Evolutionary conservation across 2,797 vertebrate species (phyloP).

Genomic region (Pitangus sulphuratus): DNA sequence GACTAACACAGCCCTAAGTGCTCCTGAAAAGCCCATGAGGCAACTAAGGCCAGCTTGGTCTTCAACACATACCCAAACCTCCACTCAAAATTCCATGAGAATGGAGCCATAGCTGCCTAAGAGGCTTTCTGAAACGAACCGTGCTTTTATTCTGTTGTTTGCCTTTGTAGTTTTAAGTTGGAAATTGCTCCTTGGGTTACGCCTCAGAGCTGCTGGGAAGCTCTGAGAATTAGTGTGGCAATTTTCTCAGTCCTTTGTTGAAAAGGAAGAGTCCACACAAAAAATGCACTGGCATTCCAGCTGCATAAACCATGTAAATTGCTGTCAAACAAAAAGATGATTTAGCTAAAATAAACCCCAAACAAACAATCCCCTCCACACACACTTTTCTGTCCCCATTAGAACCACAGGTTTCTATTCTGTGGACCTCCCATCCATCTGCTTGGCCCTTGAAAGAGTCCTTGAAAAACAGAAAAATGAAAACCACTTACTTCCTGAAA

Average conservation of each 20-base stretch:
- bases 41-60: not conserved
- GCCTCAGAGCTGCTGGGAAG: slow-evolving; percentile 8
- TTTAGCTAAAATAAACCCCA: slow-evolving; percentile 32
- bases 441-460: slow-evolving; percentile 50
- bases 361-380: not conserved
- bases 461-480: slow-evolving; percentile 58
- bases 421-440: slow-evolving; percentile 33
- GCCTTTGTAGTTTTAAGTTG: not conserved
- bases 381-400: not conserved
- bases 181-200: slow-evolving; percentile 7
- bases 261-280: not conserved
- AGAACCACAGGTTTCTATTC: slow-evolving; percentile 23
- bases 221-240: slow-evolving; percentile 1
- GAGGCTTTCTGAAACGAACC: not conserved
- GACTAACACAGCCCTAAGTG: not conserved
- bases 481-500: slow-evolving; percentile 63
- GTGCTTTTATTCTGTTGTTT: not conserved
- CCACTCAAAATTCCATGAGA: not conserved
- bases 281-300: slow-evolving; percentile 7
- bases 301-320: slow-evolving; percentile 29
- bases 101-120: not conserved
- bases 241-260: slow-evolving; percentile 39
- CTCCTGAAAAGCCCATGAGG: fast-evolving
- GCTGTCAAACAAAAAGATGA: slow-evolving; percentile 41
- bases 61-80: fast-evolving